phyloP scores from a whole-genome alignment of 2,888 invertebrate genomes.

The Macaria liturata region DNA sequence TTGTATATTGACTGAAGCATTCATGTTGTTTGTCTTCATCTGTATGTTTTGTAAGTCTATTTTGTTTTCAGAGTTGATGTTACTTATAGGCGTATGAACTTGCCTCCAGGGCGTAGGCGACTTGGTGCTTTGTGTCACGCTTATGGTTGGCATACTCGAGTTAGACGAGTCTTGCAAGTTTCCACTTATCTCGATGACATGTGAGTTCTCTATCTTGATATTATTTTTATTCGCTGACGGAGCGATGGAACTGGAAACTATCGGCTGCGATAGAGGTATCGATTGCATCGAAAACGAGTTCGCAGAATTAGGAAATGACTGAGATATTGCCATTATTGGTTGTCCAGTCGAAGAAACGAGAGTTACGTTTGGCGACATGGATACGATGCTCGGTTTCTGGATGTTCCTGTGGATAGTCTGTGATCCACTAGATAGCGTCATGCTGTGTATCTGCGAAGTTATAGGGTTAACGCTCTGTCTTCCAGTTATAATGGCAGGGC shows the following conservation, averaged over 20 bases:
- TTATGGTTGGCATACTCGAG: constrained; percentile 70
- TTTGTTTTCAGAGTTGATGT: constrained; percentile 57
- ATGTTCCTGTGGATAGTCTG: constrained; percentile 66
- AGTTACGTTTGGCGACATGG: constrained; percentile 74
- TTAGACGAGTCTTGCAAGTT: constrained; percentile 69
- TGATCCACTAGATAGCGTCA: constrained; percentile 66
- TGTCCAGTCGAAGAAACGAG: constrained; percentile 73
- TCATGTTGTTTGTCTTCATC: constrained; percentile 58
- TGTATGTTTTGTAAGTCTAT: constrained; percentile 66
- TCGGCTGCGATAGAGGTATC: constrained; percentile 75
- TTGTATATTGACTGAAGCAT: constrained; percentile 62
- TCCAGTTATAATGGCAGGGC: constrained; percentile 62
- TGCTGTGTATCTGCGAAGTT: constrained; percentile 75
- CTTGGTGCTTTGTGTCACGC: constrained; percentile 73
- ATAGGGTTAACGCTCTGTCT: constrained; percentile 75
- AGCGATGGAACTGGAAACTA: constrained; percentile 76
- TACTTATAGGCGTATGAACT: constrained; percentile 52
- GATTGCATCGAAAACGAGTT: constrained; percentile 72
- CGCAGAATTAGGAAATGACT: constrained; percentile 65
- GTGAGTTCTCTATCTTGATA: constrained; percentile 72
- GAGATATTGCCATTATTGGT: constrained; percentile 78
- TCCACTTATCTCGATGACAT: constrained; percentile 77
- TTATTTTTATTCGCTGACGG: constrained; percentile 67
- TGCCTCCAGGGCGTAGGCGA: constrained; percentile 78
- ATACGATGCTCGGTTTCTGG: constrained; percentile 63